Conservation (phyloP, 2,888 invertebrate genomes). For the Trichogramma dendrolimi region DNA sequence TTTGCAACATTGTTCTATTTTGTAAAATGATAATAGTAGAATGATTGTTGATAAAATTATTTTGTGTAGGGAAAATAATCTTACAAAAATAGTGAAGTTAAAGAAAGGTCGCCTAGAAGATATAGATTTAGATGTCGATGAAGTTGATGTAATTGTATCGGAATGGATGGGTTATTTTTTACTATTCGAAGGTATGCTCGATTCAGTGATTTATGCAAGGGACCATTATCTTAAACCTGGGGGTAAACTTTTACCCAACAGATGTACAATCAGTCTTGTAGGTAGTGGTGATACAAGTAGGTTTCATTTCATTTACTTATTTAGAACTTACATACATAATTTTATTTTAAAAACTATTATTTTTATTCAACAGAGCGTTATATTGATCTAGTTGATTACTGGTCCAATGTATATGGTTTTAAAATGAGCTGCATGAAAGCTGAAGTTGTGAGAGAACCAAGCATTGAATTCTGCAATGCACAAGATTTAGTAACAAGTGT, state of each 20-base stretch:
- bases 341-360: background rate
- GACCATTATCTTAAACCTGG: constrained; percentile 73
- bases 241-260: constrained; percentile 78
- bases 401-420: constrained; percentile 91
- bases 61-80: constrained; percentile 66
- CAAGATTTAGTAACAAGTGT: constrained; percentile 46
- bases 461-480: constrained; percentile 58
- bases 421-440: constrained; percentile 88
- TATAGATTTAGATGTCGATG: constrained; percentile 67
- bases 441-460: constrained; percentile 76
- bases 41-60: background rate
- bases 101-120: constrained; percentile 86
- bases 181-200: constrained; percentile 94
- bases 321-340: constrained; percentile 1
- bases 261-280: constrained; percentile 75
- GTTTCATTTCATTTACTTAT: constrained; percentile 17
- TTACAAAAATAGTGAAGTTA: constrained; percentile 69
- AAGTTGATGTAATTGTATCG: constrained; percentile 88
- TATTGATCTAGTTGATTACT: constrained; percentile 72
- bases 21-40: background rate
- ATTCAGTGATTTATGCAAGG: constrained; percentile 85
- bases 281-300: constrained; percentile 72
- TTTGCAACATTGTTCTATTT: constrained; percentile 33
- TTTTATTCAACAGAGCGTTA: constrained; percentile 58
- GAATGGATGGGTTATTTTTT: constrained; percentile 99